Evolutionary conservation across 2,113 vertebrate species (phyloP).

Genomic region (Forbesichthys agassizii): DNA sequence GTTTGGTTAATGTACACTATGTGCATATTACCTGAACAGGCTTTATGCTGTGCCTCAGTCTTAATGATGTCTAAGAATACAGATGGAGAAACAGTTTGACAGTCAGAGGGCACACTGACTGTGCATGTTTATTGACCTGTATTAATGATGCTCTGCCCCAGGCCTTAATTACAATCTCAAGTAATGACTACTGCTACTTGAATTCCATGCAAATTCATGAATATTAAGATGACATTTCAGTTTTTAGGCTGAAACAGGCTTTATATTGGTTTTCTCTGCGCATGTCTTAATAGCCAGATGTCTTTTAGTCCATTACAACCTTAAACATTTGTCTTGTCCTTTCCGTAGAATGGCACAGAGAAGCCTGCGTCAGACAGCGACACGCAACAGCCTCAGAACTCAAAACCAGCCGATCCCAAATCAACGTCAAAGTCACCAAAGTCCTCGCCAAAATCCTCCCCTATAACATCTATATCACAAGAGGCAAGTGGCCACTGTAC

Average conservation of each 20-base stretch:
- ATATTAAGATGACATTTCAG: too few relatives aligned
- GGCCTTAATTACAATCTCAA: too few relatives aligned
- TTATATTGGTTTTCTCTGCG: background rate
- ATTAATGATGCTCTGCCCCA: too few relatives aligned
- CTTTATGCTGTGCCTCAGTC: too few relatives aligned
- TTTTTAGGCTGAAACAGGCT: too few relatives aligned
- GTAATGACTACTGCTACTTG: too few relatives aligned
- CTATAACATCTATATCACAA: constrained; percentile 28
- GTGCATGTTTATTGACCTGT: too few relatives aligned
- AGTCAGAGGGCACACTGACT: too few relatives aligned
- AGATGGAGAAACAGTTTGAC: too few relatives aligned
- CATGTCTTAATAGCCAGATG: background rate
- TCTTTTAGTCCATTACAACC: background rate
- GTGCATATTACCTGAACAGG: background rate
- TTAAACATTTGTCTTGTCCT: background rate
- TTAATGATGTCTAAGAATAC: too few relatives aligned
- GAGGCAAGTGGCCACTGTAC: constrained; percentile 49
- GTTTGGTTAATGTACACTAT: background rate
- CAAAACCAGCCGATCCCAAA: constrained; percentile 56
- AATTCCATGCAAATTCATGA: too few relatives aligned
- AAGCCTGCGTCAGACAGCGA: constrained; percentile 69
- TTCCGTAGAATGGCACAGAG: constrained; percentile 66
- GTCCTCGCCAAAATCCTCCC: constrained; percentile 44
- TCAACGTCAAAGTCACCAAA: constrained; percentile 56
- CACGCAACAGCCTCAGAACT: constrained; percentile 55